Conservation (phyloP, 2,113 vertebrate genomes). For the Tachysurus fulvidraco region DNA sequence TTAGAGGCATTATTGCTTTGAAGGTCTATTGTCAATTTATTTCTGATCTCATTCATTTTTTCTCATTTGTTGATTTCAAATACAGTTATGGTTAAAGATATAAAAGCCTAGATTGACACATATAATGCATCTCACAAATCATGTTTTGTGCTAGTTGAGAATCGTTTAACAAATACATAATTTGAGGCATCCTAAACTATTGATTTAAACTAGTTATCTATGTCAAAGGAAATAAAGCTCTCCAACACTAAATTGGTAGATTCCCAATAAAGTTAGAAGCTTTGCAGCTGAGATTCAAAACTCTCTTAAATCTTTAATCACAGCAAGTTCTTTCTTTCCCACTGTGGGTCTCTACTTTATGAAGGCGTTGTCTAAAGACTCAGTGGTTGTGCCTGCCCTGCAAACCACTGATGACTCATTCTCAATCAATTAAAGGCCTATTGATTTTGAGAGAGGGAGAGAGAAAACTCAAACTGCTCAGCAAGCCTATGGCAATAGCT, state of each 20-base stretch:
- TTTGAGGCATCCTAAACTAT: not conserved
- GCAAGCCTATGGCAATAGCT: conserved; percentile 41
- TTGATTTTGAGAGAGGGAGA: conserved; percentile 55
- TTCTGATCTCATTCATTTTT: not conserved
- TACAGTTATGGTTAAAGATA: not conserved
- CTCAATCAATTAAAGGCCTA: conserved; percentile 66
- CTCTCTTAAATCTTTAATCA: conserved; percentile 28
- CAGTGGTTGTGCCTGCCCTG: conserved; percentile 4
- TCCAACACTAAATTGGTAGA: not conserved
- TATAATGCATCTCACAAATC: not conserved
- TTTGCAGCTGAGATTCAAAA: conserved; percentile 15
- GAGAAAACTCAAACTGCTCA: conserved; percentile 37
- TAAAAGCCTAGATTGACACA: not conserved
- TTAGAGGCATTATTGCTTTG: conserved; percentile 54
- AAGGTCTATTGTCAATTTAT: not conserved
- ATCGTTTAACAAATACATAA: not conserved
- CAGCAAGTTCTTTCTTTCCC: conserved; percentile 25
- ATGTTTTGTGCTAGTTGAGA: not conserved
- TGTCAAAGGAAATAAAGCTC: not conserved
- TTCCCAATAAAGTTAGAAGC: conserved; percentile 4
- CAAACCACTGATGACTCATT: conserved; percentile 49
- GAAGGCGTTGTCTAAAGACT: conserved; percentile 34
- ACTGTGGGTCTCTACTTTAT: conserved; percentile 28
- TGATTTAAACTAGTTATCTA: not conserved
- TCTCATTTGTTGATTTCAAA: not conserved